Evolutionary conservation across 2,113 vertebrate genomes (phyloP).

Genomic region (Oreochromis aureus): DNA sequence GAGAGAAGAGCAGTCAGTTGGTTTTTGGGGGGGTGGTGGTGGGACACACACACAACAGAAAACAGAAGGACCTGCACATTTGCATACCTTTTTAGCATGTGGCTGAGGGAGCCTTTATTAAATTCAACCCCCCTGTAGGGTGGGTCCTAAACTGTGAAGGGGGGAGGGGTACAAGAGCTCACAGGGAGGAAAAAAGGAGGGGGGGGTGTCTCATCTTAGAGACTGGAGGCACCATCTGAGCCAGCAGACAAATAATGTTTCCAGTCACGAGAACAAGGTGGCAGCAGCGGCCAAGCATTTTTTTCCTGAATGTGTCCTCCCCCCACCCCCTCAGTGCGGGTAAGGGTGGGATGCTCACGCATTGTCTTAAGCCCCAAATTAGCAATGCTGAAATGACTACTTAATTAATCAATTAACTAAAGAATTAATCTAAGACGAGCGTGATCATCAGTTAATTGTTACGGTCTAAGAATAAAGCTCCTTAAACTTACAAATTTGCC

Average conservation of each 20-base stretch:
- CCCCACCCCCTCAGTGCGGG: background rate
- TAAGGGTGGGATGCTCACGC: background rate
- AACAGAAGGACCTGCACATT: constrained; percentile 68
- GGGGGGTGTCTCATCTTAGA: constrained; percentile 40
- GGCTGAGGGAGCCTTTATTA: constrained; percentile 65
- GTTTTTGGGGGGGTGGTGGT: background rate
- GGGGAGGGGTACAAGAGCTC: constrained; percentile 1
- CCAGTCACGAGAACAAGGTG: constrained; percentile 47
- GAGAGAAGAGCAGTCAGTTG: constrained; percentile 45
- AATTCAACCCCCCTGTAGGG: constrained; percentile 58
- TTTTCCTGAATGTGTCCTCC: background rate
- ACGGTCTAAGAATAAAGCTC: background rate
- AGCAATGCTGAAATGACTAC: background rate
- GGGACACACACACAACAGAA: background rate
- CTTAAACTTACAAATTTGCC: background rate
- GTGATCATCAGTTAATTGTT: background rate
- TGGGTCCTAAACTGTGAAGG: constrained; percentile 11
- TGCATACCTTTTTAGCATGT: constrained; percentile 70
- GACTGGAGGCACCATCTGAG: constrained; percentile 61
- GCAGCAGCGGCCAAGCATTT: constrained; percentile 16
- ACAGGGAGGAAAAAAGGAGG: background rate
- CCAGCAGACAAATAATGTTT: constrained; percentile 56
- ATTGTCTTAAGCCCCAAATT: background rate
- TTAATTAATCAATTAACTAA: background rate
- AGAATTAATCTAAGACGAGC: background rate